Evolutionary conservation across 2,888 invertebrate genomes (phyloP), one percentile per base, ranked within the genome.

Genomic region (Allygus modestus): DNA sequence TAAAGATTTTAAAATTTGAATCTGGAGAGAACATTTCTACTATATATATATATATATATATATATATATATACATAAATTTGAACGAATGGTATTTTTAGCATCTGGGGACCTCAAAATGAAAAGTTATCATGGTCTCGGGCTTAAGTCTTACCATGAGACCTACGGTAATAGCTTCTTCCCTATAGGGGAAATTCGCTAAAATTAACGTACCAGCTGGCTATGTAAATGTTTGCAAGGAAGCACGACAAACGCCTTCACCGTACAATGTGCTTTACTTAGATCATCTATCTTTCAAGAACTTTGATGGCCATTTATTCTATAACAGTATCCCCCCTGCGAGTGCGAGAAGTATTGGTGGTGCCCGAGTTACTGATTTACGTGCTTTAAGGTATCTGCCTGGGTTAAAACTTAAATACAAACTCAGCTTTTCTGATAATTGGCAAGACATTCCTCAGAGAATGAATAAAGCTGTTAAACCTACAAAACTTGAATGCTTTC

Each of bases 121-220:
- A n/a, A n/a, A n/a, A n/a, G n/a, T n/a, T n/a, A n/a, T n/a, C n/a
- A n/a, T n/a, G n/a, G n/a, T n/a, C n/a, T n/a, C n/a, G n/a, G n/a
- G n/a, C n/a, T n/a, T n/a, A n/a, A n/a, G n/a, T n/a, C n/a, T n/a
- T n/a, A n/a, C n/a, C n/a, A n/a, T n/a, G n/a, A n/a, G n/a, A n/a
- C n/a, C n/a, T n/a, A n/a, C n/a, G n/a, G n/a, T n/a, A n/a, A n/a
- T n/a, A n/a, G n/a, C n/a, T n/a, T n/a, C n/a, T n/a, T n/a, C n/a
- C n/a, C n/a, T n/a, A n/a, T n/a, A n/a, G n/a, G n/a, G n/a, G n/a
- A n/a, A n/a, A n/a, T n/a, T n/a, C n/a, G n/a, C n/a, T n/a, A n/a
- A n/a, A n/a, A n/a, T n/a, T n/a, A n/a, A n/a, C n/a, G 61, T 82
- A 26, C 82, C 82, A n/a, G 82, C 82, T 61, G 82, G 61, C 33